Evolutionary conservation across 1,140 invertebrate species (phyloP).

Genomic region (Leptopilina clavipes): DNA sequence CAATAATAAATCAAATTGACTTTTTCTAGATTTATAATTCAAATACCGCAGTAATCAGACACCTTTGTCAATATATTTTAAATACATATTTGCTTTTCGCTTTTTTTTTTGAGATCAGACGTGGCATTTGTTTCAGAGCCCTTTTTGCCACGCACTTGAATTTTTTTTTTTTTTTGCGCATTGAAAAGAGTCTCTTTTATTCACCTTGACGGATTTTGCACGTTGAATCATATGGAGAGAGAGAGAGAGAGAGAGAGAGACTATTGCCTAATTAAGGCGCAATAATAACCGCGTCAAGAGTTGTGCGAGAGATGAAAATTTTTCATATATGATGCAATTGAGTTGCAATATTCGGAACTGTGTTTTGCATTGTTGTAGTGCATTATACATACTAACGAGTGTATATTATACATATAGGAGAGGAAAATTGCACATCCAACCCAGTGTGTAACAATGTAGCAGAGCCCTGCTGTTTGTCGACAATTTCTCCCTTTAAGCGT

Average conservation of each 20-base stretch:
- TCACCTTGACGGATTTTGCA: constrained; percentile 61
- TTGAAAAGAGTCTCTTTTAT: constrained; percentile 48
- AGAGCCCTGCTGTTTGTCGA: constrained; percentile 21
- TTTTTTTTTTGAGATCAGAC: no score
- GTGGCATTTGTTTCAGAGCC: no score
- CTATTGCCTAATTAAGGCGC: constrained; percentile 65
- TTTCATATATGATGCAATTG: constrained; percentile 44
- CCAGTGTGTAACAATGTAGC: constrained; percentile 21
- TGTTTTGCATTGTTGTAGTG: constrained; percentile 47
- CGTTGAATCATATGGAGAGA: constrained; percentile 45
- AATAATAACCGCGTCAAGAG: constrained; percentile 57
- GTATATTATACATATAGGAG: constrained; percentile 39
- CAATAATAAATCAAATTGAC: no score
- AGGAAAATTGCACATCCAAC: constrained; percentile 25
- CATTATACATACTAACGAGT: constrained; percentile 46
- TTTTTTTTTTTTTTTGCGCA: no score
- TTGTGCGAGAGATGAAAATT: constrained; percentile 43
- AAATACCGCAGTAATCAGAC: not conserved
- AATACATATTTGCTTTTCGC: no score
- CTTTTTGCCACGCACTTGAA: constrained; percentile 40
- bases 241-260: constrained; percentile 30
- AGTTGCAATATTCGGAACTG: constrained; percentile 43
- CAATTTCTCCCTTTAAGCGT: constrained; percentile 29
- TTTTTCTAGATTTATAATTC: no score
- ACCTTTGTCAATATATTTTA: not conserved